Conservation (phyloP, 2,797 vertebrate genomes). For the Telmatherina bonti region DNA sequence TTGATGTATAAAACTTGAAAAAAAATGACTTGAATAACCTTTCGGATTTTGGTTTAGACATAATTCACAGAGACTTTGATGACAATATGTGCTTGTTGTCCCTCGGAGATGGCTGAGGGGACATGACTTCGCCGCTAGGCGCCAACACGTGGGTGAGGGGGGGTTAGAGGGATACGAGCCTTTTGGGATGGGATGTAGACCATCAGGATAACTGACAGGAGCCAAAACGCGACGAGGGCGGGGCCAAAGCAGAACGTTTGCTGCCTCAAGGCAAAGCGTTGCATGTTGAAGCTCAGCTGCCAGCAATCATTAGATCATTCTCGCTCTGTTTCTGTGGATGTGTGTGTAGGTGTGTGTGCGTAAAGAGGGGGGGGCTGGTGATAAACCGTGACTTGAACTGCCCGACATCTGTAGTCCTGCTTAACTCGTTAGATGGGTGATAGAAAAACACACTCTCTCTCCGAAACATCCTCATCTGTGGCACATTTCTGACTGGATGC, state of each 20-base stretch:
- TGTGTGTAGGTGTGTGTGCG: constrained; percentile 4
- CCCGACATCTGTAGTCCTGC: constrained; percentile 25
- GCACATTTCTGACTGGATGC: neutral
- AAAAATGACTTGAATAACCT: no score
- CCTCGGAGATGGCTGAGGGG: neutral
- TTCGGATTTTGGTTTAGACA: neutral
- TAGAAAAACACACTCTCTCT: neutral
- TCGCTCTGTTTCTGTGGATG: constrained; percentile 1
- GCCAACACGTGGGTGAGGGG: neutral
- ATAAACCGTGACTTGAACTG: constrained; percentile 25
- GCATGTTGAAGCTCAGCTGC: constrained; percentile 33
- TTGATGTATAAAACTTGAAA: no score
- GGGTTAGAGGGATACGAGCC: neutral
- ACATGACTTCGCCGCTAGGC: neutral
- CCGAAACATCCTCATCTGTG: neutral
- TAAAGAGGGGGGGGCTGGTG: neutral
- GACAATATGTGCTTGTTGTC: neutral
- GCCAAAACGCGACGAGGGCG: neutral
- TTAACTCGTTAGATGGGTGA: constrained; percentile 9
- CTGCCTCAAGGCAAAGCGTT: constrained; percentile 14
- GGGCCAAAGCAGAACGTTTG: neutral
- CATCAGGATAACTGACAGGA: constrained; percentile 6
- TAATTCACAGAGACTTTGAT: constrained; percentile 1
- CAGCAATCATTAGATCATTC: constrained; percentile 32
- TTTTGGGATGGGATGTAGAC: neutral